phyloP scores from a whole-genome alignment of 2,888 invertebrate genomes.

The Phyllotreta striolata region DNA sequence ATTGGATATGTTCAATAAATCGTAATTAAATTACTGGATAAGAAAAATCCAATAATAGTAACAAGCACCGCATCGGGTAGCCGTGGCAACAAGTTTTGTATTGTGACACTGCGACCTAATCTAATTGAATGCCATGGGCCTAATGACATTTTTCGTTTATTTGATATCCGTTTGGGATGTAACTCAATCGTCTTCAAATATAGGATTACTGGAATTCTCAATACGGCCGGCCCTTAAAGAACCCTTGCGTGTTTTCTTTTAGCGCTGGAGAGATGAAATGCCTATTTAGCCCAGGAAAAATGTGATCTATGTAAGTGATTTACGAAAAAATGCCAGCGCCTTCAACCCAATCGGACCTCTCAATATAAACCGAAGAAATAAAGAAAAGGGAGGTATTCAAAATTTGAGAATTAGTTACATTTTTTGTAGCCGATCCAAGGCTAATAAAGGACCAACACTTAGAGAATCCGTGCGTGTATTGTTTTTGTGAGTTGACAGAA shows the following conservation, averaged over 20 bases:
- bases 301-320: not conserved
- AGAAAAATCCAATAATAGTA: too few relatives aligned
- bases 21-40: too few relatives aligned
- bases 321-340: not conserved
- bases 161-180: slow-evolving; percentile 56
- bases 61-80: slow-evolving; percentile 30
- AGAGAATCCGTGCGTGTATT: slow-evolving; percentile 19
- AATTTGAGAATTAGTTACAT: too few relatives aligned
- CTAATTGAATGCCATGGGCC: slow-evolving; percentile 57
- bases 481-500: slow-evolving; percentile 35
- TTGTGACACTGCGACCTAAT: slow-evolving; percentile 54
- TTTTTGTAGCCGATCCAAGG: slow-evolving; percentile 8
- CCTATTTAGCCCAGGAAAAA: slow-evolving; percentile 8
- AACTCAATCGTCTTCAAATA: slow-evolving; percentile 57
- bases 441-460: slow-evolving; percentile 16
- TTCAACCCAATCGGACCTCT: too few relatives aligned
- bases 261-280: slow-evolving; percentile 11
- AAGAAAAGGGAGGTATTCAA: too few relatives aligned
- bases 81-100: slow-evolving; percentile 53
- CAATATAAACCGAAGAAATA: too few relatives aligned
- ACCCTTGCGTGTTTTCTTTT: slow-evolving; percentile 57
- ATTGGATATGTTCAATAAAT: too few relatives aligned
- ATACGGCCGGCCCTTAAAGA: slow-evolving; percentile 57
- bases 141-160: slow-evolving; percentile 60
- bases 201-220: slow-evolving; percentile 60